These are phyloP conservation scores for Drosophila arizonae DNA, from an alignment of 1,140 invertebrate species.

Conservation along the genomic window DNA sequence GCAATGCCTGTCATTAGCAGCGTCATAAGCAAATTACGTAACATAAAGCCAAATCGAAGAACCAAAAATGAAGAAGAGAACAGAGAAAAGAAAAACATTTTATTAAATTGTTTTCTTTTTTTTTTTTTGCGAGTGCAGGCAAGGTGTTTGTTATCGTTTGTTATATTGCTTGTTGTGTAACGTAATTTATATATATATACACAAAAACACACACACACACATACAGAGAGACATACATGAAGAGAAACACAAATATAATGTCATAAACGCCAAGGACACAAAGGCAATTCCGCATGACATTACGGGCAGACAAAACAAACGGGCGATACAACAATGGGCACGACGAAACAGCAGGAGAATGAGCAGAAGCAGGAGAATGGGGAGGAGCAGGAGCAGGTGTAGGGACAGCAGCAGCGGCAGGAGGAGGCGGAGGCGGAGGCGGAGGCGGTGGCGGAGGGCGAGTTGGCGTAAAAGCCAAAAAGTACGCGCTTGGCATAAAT, in stretches of 20 bases:
- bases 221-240: constrained; percentile 6
- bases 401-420: too few relatives aligned
- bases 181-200: constrained; percentile 70
- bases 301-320: constrained; percentile 76
- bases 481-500: constrained; percentile 78
- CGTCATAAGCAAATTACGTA: constrained; percentile 45
- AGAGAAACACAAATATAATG: constrained; percentile 72
- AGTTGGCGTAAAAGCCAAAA: constrained; percentile 66
- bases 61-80: neutral
- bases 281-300: constrained; percentile 78
- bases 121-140: constrained; percentile 31
- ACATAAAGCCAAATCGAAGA: constrained; percentile 59
- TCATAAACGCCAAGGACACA: constrained; percentile 80
- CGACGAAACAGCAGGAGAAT: too few relatives aligned
- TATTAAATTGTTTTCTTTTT: constrained; percentile 62
- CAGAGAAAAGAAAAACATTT: constrained; percentile 47
- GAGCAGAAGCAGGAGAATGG: neutral
- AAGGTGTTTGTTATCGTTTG: constrained; percentile 81
- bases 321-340: constrained; percentile 40
- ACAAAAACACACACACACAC: constrained; percentile 32
- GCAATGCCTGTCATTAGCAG: constrained; percentile 43
- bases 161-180: constrained; percentile 81
- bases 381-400: neutral
- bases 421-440: too few relatives aligned
- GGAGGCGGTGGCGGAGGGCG: too few relatives aligned